Evolutionary conservation across 2,113 vertebrate species (phyloP).

Genomic region (Struthidea cinerea): DNA sequence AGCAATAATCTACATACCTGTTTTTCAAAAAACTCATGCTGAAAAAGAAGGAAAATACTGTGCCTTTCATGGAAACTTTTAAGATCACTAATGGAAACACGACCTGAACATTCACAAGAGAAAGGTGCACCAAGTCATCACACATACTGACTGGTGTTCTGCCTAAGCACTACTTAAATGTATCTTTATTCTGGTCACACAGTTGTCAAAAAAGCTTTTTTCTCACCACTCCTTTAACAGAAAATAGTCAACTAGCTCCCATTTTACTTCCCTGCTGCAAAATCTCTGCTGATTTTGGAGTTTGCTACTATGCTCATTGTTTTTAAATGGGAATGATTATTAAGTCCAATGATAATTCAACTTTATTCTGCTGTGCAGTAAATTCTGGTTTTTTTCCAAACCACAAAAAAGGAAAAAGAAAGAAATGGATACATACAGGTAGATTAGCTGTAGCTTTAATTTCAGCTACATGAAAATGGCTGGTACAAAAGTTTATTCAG

Average conservation of each 20-base stretch:
- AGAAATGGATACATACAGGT: neutral
- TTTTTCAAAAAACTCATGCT: neutral
- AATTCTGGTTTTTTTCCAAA: neutral
- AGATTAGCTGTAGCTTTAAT: neutral
- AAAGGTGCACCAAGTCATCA: neutral
- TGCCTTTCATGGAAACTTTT: neutral
- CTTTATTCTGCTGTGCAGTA: neutral
- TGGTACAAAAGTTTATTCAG: neutral
- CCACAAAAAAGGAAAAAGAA: neutral
- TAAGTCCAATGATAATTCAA: neutral
- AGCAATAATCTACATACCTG: neutral
- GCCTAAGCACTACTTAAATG: neutral
- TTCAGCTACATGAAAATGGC: neutral
- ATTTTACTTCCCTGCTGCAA: neutral
- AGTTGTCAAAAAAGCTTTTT: accelerated
- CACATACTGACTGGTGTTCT: neutral
- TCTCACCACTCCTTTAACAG: neutral
- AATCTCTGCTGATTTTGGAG: neutral
- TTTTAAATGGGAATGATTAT: neutral
- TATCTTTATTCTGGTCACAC: neutral
- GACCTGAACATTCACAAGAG: neutral
- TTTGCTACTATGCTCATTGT: neutral
- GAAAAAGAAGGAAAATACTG: neutral
- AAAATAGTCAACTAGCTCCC: neutral
- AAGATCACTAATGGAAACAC: neutral